Base-by-base conservation (phyloP, 2,113 vertebrate genomes). In the Arizona elegans region DNA sequence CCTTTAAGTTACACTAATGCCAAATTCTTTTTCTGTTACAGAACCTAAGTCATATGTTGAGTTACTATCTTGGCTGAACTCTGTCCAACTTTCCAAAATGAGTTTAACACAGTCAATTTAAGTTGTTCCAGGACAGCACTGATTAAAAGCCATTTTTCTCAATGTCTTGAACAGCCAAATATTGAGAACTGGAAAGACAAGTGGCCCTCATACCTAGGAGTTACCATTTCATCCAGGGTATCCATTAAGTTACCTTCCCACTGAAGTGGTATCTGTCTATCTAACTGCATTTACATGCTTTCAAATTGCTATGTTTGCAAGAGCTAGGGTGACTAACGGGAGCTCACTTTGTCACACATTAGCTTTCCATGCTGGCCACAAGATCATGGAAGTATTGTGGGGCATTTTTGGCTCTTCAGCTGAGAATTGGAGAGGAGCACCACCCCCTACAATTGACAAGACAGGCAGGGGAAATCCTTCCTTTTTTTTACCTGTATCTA, bases 1-100 rank as follows among this genome's bases (percentile, higher is more conserved):
- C 19, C n/a, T 47, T 54, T 2, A 75, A 47, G 6, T 88, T 62
- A 89, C 19, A 96, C 26, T 17, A 85, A 19, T 92, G 91, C 33
- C 91, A 95, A 90, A 91, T 95, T 93, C 70, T 50, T 52, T 86
- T 94, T 94, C 92, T 29, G 85, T 81, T 11, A 56, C 52, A 8
- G 11, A 93, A 54, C 86, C 92, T 87, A 95, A 92, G 55, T 65
- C 0, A n/a, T 7, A 86, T 93, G 90, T 90, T 81, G 89, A 53
- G 15, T 91, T 93, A 88, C 8, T 15, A 23, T 92, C 91, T 47
- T 55, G 88, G 70, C 1, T 47, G 62, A 86, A 81, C 94, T 95
- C 91, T 59, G 88, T 52, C 93, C 92, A 55, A 88, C 91, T 59
- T 87, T 52, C 93, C 92, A 55, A 88, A 92, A 65, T 53, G 58